These are phyloP conservation scores for Rutpela maculata DNA, from an alignment of 2,888 invertebrate species.

Conservation along the genomic window DNA sequence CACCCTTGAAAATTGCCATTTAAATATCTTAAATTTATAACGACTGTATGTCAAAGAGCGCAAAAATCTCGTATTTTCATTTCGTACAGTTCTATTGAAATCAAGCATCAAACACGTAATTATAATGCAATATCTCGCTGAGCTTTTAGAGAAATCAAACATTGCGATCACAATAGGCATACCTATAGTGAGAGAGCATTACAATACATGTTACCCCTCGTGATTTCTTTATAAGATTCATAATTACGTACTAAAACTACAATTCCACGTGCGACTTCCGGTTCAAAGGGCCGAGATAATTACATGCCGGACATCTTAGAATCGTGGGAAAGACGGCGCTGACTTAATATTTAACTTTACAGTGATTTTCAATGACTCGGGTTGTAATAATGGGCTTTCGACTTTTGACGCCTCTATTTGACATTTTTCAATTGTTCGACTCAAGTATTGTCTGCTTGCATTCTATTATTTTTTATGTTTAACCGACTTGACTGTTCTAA, in stretches of 20 bases:
- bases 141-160: conserved; percentile 61
- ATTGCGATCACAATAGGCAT: conserved; percentile 43
- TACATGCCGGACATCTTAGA: conserved; percentile 67
- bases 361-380: conserved; percentile 35
- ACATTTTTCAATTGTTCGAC: conserved; percentile 24
- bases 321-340: conserved; percentile 63
- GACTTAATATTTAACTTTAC: conserved; percentile 35
- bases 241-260: conserved; percentile 64
- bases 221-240: conserved; percentile 58
- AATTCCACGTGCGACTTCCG: conserved; percentile 70
- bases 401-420: conserved; percentile 22
- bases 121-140: conserved; percentile 65
- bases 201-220: conserved; percentile 65
- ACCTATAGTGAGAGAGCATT: conserved; percentile 49
- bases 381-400: conserved; percentile 31
- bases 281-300: conserved; percentile 67
- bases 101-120: conserved; percentile 62
- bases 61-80: conserved; percentile 42
- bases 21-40: conserved; percentile 28
- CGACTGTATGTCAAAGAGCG: conserved; percentile 44
- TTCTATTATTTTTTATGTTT: background rate
- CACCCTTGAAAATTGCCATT: background rate
- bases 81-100: conserved; percentile 46
- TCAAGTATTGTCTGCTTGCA: conserved; percentile 11
- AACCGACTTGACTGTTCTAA: background rate